phyloP scores from a whole-genome alignment of 2,113 vertebrate species.

The Paralichthys olivaceus region DNA sequence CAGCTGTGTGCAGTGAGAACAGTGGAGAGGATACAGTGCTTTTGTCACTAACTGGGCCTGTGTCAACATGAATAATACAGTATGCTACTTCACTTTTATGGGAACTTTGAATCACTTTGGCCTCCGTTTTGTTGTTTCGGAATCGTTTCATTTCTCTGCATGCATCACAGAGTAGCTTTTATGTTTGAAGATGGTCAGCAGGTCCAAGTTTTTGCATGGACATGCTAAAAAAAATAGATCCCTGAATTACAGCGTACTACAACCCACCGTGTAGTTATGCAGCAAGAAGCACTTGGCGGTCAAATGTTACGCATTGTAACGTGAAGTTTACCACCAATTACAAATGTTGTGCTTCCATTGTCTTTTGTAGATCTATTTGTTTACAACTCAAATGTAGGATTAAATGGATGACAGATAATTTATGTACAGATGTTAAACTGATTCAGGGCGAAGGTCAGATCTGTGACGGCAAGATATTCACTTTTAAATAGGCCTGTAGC shows the following conservation, averaged over 20 bases:
- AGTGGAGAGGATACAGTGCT: neutral
- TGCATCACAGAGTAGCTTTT: neutral
- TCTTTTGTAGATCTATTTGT: neutral
- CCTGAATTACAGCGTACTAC: neutral
- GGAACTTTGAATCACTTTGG: neutral
- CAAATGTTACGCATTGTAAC: slow-evolving; percentile 4
- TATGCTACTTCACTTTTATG: neutral
- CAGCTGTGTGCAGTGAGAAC: slow-evolving; percentile 24
- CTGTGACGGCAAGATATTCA: neutral
- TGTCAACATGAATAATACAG: neutral
- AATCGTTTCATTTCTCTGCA: neutral
- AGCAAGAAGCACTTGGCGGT: neutral
- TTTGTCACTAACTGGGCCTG: neutral
- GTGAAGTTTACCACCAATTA: neutral
- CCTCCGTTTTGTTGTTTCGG: neutral
- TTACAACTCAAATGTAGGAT: neutral
- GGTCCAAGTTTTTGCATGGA: neutral
- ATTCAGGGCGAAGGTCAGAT: neutral
- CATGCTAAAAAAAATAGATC: neutral
- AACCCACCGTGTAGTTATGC: neutral
- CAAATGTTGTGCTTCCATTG: neutral
- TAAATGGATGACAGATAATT: neutral
- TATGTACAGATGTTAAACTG: neutral
- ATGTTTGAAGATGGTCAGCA: neutral
- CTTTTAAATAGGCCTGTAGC: neutral